Base-by-base conservation (phyloP, 30 jellyfish, hydroid and myxozoan genomes). In the Aurelia coerulea region DNA sequence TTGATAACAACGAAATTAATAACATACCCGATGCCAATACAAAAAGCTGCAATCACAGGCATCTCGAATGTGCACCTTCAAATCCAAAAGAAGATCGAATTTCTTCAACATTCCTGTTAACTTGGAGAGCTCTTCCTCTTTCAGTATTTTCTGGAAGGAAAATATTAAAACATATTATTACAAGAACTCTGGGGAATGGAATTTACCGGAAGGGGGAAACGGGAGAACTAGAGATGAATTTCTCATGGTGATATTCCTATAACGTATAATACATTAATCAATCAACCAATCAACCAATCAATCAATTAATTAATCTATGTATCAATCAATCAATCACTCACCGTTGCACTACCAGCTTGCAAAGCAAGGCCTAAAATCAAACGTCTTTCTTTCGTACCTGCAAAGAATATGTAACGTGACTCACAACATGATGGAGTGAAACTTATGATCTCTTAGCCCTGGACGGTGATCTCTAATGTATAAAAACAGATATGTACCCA, bases 1-100 rank as follows among this genome's bases (percentile, higher is more conserved):
- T 9, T 46, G 1, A 46, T 9, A 46, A 9, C 56, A 46, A 46
- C 56, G 56, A 46, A 8, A 46, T 46, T 46, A 15, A 46, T 46
- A 5, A 76, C 93, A 76, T 41, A 95, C 99, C 70, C 96, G 88
- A 65, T 95, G 99, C 97, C 97, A 95, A 76, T 95, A 95, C 60
- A 95, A 68, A 67, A 95, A 95, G 50, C 94, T 76, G 75, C 99
- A 95, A 72, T 95, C 93, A 60, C 97, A 89, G 14, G 99, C 97
- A n/a, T 84, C 68, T 17, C 97, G 88, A 14, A 95, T 79, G 80
- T 90, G 93, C 42, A 84, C 94, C 56, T 78, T 70, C 80, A 95
- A 78, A 50, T 95, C 96, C 73, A 87, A 35, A 10, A 95, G 53
- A 17, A 95, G 71, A 79, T 95, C 97, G n/a, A 95, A 85, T 80